Conservation (phyloP, 2,888 invertebrate genomes). For the Synanthedon vespiformis region DNA sequence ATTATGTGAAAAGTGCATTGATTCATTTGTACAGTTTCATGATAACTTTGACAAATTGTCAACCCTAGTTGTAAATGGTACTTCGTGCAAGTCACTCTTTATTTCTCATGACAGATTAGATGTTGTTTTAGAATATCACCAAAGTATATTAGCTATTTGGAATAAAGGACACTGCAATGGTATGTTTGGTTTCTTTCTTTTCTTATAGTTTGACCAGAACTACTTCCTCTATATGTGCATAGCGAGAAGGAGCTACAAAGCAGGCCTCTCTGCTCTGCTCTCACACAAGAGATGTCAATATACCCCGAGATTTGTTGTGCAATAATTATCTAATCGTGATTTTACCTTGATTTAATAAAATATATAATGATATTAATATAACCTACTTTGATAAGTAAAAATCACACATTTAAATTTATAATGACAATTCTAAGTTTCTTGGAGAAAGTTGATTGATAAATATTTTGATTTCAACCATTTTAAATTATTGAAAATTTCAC, state of each 20-base stretch:
- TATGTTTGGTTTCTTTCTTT: slow-evolving; percentile 26
- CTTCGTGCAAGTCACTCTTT: slow-evolving; percentile 69
- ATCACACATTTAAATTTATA: no score
- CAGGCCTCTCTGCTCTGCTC: no score
- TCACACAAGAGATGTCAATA: no score
- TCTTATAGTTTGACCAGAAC: neutral
- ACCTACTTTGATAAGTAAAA: no score
- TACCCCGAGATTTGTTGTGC: no score
- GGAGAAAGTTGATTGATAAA: no score
- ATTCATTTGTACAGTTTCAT: slow-evolving; percentile 60
- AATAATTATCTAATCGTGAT: no score
- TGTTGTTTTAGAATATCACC: slow-evolving; percentile 69
- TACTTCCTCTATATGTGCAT: no score
- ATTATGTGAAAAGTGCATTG: slow-evolving; percentile 71
- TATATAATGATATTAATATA: no score
- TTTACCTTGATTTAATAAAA: no score
- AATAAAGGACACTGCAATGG: slow-evolving; percentile 73
- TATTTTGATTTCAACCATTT: neutral
- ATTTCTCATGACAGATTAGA: slow-evolving; percentile 74
- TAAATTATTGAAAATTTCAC: neutral
- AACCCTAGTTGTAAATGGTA: slow-evolving; percentile 52
- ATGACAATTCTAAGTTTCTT: no score
- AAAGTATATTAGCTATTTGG: slow-evolving; percentile 70
- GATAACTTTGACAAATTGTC: slow-evolving; percentile 64
- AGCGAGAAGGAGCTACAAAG: no score